Conservation (phyloP, 2,113 vertebrate genomes). For the Heterotilapia buettikoferi region DNA sequence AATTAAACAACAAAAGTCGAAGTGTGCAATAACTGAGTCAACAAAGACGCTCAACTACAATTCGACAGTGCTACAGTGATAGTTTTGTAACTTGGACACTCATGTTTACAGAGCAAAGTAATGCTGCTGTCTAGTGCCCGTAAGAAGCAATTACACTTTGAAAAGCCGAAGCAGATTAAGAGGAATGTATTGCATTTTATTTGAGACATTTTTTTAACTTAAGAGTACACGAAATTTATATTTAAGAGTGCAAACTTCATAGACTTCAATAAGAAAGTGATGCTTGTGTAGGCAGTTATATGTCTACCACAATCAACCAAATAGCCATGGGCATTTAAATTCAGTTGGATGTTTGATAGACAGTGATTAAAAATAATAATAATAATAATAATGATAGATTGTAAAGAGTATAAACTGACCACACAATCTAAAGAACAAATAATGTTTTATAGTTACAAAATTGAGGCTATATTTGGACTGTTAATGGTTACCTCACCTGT, state of each 20-base stretch:
- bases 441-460: background rate
- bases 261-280: background rate
- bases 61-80: background rate
- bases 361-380: background rate
- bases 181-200: background rate
- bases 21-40: background rate
- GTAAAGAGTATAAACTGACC: background rate
- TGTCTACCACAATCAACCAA: background rate
- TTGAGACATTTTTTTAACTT: background rate
- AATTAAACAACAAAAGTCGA: background rate
- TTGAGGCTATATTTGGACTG: rapidly evolving
- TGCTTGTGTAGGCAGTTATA: background rate
- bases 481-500: background rate
- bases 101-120: background rate
- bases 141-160: background rate
- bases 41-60: background rate
- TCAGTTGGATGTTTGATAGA: background rate
- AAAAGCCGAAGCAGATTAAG: background rate
- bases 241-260: background rate
- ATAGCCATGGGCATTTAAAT: background rate
- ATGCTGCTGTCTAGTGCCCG: background rate
- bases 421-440: background rate
- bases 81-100: background rate
- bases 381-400: background rate
- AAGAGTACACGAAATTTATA: rapidly evolving